Percentiles rank a stretch among this genome's conserved stretches.
phyloP scores from a whole-genome alignment of 1,140 invertebrate genomes.

The Drepana arcuata region DNA sequence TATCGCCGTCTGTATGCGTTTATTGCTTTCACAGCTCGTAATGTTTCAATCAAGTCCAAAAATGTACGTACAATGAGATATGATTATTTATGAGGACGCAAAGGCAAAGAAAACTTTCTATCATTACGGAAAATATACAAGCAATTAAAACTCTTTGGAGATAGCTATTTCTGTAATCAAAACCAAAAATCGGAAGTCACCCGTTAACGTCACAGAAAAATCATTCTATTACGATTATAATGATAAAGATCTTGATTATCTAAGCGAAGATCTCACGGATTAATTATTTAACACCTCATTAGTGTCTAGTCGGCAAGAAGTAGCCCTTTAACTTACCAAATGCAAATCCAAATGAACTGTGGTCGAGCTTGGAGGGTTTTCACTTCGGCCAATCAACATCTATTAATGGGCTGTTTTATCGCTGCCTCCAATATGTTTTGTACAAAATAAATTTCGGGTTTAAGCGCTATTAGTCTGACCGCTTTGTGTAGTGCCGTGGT shows the following conservation, averaged over 20 bases:
- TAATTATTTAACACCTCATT: slow-evolving; percentile 65
- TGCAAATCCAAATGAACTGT: slow-evolving; percentile 51
- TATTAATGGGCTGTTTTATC: slow-evolving; percentile 37
- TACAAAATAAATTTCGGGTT: slow-evolving; percentile 45
- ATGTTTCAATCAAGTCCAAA: slow-evolving; percentile 51
- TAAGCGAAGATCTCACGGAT: slow-evolving; percentile 42
- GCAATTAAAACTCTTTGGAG: slow-evolving; percentile 13
- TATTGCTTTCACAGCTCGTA: slow-evolving; percentile 57
- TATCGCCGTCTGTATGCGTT: slow-evolving; percentile 43
- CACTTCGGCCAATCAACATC: slow-evolving; percentile 40
- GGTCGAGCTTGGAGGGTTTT: slow-evolving; percentile 33
- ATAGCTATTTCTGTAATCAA: slow-evolving; percentile 13
- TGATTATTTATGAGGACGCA: no score
- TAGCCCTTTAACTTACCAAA: slow-evolving; percentile 56
- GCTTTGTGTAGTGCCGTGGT: slow-evolving; percentile 35
- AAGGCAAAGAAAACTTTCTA: slow-evolving; percentile 13
- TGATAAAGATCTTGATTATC: slow-evolving; percentile 49
- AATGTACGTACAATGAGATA: no score
- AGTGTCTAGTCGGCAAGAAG: slow-evolving; percentile 30
- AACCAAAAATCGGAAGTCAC: slow-evolving; percentile 36
- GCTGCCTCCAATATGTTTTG: slow-evolving; percentile 28
- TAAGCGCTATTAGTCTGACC: slow-evolving; percentile 32
- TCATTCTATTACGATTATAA: slow-evolving; percentile 34
- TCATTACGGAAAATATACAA: slow-evolving; percentile 17
- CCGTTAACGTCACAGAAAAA: slow-evolving; percentile 33